phyloP scores from a whole-genome alignment of 2,888 invertebrate genomes.

The Spilosoma lubricipeda region DNA sequence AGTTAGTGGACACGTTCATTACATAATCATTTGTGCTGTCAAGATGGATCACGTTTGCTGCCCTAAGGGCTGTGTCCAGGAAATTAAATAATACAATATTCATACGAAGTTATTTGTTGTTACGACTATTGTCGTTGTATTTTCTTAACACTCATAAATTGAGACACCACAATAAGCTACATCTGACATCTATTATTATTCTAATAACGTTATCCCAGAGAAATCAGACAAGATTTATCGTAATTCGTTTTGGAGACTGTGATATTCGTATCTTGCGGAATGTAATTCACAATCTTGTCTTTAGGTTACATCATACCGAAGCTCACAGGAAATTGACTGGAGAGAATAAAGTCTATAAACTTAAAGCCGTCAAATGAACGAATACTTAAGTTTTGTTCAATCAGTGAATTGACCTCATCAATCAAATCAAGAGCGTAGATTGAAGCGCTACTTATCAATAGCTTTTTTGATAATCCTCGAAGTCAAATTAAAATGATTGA shows the following conservation, averaged over 20 bases:
- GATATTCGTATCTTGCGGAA: neutral
- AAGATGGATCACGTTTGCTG: neutral
- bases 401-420: constrained; percentile 48
- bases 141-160: neutral
- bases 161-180: neutral
- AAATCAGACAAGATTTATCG: neutral
- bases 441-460: constrained; percentile 42
- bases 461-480: constrained; percentile 60
- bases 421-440: constrained; percentile 47
- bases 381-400: constrained; percentile 21
- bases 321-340: neutral
- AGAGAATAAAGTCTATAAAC: neutral
- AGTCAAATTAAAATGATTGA: constrained; percentile 72
- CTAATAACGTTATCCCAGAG: neutral
- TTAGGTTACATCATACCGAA: neutral
- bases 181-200: neutral
- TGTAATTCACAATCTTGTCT: neutral
- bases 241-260: neutral
- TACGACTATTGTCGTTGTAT: neutral
- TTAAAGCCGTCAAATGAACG: constrained; percentile 11
- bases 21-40: neutral
- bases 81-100: neutral
- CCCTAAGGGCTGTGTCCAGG: neutral
- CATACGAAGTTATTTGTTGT: neutral
- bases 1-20: neutral